Conservation (phyloP, 2,797 vertebrate genomes). For the Momotus momota region DNA sequence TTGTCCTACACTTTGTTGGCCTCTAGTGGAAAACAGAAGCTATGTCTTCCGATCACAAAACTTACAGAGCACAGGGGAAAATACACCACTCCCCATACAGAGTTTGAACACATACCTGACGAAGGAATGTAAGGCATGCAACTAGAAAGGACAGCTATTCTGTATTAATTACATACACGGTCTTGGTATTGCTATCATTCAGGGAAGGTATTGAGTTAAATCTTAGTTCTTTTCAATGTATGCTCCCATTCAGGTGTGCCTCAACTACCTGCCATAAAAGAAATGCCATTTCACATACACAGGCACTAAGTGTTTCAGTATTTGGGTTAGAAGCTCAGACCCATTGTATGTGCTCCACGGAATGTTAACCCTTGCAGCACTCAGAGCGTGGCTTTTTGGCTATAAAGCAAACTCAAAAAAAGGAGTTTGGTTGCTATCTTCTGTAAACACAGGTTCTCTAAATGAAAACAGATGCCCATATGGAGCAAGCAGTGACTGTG, state of each 20-base stretch:
- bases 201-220: not conserved
- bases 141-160: not conserved
- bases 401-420: not conserved
- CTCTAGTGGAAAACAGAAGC: constrained; percentile 63
- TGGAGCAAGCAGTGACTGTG: not conserved
- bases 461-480: not conserved
- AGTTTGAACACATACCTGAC: not conserved
- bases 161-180: not conserved
- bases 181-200: not conserved
- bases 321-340: not conserved
- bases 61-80: not conserved
- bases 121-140: not conserved
- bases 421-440: not conserved
- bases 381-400: not conserved
- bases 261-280: constrained; percentile 31
- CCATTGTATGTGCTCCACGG: not conserved
- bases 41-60: not conserved
- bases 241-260: not conserved
- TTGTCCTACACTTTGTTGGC: constrained; percentile 67
- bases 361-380: not conserved
- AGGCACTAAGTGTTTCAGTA: constrained; percentile 1
- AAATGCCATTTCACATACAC: constrained; percentile 60
- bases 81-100: not conserved
- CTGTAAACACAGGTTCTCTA: not conserved
- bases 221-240: not conserved